phyloP scores from a whole-genome alignment of 2,888 invertebrate species.

The Macrosiphum euphorbiae region DNA sequence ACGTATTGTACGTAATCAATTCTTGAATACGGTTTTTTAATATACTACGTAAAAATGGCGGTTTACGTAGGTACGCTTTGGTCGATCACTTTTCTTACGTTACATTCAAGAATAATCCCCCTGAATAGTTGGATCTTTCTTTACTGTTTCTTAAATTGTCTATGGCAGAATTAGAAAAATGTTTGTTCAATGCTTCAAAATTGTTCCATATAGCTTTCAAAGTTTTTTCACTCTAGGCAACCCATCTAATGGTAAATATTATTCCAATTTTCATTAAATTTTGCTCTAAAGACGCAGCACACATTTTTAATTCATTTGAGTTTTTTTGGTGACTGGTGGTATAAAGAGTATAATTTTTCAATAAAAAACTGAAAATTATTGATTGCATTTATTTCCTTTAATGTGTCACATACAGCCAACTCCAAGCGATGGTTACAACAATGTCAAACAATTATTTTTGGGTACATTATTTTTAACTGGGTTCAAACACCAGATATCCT shows the following conservation, averaged over 20 bases:
- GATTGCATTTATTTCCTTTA: not conserved
- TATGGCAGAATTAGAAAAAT: slow-evolving; percentile 23
- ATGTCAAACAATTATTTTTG: too few species aligned
- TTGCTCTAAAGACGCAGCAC: not conserved
- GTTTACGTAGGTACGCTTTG: too few species aligned
- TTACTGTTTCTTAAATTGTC: slow-evolving; percentile 12
- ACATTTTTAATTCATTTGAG: not conserved
- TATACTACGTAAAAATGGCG: too few species aligned
- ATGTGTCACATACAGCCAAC: not conserved
- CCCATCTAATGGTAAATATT: not conserved
- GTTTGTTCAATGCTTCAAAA: slow-evolving; percentile 25
- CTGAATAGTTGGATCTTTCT: too few species aligned
- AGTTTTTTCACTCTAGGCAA: not conserved
- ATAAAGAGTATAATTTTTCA: not conserved
- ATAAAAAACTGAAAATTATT: not conserved
- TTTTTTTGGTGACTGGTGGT: slow-evolving; percentile 31
- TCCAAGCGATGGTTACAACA: too few species aligned
- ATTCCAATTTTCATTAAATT: not conserved
- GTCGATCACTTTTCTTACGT: too few species aligned
- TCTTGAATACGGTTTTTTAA: too few species aligned
- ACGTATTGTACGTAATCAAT: too few species aligned
- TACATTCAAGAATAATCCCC: too few species aligned
- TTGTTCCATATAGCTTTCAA: slow-evolving; percentile 34
- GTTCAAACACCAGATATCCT: not conserved
- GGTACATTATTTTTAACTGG: not conserved